Conservation (phyloP, 2,113 vertebrate species). For the Tragelaphus scriptus region DNA sequence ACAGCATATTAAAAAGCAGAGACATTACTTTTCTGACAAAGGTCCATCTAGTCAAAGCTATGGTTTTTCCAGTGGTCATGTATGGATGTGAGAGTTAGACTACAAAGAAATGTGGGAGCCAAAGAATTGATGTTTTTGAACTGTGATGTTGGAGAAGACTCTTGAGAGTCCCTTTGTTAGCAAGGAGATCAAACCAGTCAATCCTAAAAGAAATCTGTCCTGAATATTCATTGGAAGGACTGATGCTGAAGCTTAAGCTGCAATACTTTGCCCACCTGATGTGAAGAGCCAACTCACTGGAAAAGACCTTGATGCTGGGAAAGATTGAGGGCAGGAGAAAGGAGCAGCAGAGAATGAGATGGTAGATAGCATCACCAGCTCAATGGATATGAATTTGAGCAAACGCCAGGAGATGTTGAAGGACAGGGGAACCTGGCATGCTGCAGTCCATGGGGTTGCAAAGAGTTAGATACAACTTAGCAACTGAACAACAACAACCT, state of each 20-base stretch:
- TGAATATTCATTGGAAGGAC: neutral
- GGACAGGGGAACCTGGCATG: neutral
- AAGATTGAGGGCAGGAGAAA: neutral
- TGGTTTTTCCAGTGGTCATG: neutral
- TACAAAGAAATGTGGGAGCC: neutral
- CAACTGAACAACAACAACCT: neutral
- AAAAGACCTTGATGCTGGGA: neutral
- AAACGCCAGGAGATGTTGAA: neutral
- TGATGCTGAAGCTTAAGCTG: neutral
- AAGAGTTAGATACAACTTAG: neutral
- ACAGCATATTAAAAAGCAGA: neutral
- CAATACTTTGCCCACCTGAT: neutral
- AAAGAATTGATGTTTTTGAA: neutral
- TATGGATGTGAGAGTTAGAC: neutral
- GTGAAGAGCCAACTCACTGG: neutral
- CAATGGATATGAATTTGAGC: neutral
- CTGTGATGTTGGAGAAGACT: neutral
- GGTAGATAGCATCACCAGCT: neutral
- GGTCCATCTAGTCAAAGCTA: neutral
- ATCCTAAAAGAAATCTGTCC: neutral
- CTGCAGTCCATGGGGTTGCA: neutral
- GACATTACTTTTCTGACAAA: neutral
- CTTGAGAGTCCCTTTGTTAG: neutral
- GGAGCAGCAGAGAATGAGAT: neutral
- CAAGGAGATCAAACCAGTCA: neutral